Percentiles rank a stretch among this genome's conserved stretches.
phyloP scores from a whole-genome alignment of 2,888 invertebrate species.

The Mythimna albipuncta region DNA sequence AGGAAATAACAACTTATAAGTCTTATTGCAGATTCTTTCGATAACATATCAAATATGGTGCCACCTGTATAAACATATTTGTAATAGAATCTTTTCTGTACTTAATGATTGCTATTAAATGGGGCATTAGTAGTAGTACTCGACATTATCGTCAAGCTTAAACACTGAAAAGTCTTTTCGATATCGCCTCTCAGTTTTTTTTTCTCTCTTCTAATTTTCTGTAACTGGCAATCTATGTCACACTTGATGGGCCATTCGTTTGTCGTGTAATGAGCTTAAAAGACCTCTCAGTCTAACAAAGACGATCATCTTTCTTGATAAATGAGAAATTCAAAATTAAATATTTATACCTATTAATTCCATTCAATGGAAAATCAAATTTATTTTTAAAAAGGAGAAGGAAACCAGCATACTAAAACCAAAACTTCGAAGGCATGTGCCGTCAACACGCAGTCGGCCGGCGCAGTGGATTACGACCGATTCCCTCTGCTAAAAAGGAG shows the following conservation, averaged over 20 bases:
- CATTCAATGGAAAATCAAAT: too few species aligned
- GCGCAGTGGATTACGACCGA: too few species aligned
- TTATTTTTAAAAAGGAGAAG: too few species aligned
- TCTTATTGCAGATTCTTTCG: conserved; percentile 17
- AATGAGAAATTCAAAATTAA: background rate
- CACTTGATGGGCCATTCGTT: too few species aligned
- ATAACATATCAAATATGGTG: conserved; percentile 35
- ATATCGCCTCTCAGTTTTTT: too few species aligned
- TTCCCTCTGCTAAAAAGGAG: too few species aligned
- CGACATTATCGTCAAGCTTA: background rate
- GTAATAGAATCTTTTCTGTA: background rate
- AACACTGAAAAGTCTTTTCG: background rate
- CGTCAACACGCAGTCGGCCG: too few species aligned
- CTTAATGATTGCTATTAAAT: background rate
- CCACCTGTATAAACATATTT: conserved; percentile 31
- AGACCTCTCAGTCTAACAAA: background rate
- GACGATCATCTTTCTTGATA: background rate
- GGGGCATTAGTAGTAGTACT: background rate
- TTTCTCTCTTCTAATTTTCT: too few species aligned
- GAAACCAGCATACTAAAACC: too few species aligned
- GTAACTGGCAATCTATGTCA: too few species aligned
- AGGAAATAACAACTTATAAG: conserved; percentile 19
- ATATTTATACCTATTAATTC: background rate
- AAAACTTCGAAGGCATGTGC: too few species aligned
- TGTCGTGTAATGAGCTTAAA: too few species aligned